phyloP scores from a whole-genome alignment of 2,888 invertebrate species.

The Cepaea hortensis region DNA sequence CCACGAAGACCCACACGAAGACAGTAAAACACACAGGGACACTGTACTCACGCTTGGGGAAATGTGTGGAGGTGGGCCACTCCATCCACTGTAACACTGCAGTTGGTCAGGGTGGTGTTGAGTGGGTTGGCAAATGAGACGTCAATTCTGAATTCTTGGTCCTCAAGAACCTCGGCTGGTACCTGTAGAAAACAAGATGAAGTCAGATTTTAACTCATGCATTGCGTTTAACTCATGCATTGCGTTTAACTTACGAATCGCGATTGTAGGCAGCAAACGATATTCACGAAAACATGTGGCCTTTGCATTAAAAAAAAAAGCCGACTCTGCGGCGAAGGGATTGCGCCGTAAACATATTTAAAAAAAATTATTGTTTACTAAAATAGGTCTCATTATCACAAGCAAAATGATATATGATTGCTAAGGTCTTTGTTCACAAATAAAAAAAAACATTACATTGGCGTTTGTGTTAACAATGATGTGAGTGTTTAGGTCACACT shows the following conservation, averaged over 20 bases:
- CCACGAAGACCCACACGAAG: not conserved
- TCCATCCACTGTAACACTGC: constrained; percentile 84
- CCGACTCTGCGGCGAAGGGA: not conserved
- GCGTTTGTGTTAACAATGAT: no score
- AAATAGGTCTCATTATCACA: no score
- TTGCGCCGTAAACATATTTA: not conserved
- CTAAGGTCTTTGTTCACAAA: no score
- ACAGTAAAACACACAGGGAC: not conserved
- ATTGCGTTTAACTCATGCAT: not conserved
- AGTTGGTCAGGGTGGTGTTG: constrained; percentile 81
- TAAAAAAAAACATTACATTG: no score
- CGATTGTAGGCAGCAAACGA: not conserved
- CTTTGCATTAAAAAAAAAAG: not conserved
- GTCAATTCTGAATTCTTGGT: constrained; percentile 78
- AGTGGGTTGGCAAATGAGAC: constrained; percentile 81
- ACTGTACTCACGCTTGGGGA: constrained; percentile 53
- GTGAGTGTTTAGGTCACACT: no score
- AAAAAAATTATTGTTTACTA: not conserved
- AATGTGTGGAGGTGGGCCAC: constrained; percentile 56
- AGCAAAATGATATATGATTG: no score
- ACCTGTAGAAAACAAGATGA: constrained; percentile 77
- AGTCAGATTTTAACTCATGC: not conserved
- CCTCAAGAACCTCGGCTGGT: constrained; percentile 81
- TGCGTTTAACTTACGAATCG: not conserved
- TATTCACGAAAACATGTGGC: not conserved